Evolutionary conservation across 2,797 vertebrate genomes (phyloP).

Genomic region (Phaenicophaeus curvirostris): DNA sequence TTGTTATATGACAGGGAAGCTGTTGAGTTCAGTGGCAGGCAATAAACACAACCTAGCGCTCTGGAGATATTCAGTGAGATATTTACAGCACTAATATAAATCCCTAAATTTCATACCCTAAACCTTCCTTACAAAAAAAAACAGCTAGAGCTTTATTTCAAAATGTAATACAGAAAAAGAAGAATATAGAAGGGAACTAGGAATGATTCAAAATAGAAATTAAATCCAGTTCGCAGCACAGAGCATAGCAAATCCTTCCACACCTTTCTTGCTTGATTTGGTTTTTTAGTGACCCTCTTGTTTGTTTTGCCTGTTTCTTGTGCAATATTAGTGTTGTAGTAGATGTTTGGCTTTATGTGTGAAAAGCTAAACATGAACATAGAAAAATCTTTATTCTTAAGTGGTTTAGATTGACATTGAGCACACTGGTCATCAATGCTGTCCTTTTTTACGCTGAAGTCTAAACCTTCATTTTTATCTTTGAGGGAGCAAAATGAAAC

Average conservation of each 20-base stretch:
- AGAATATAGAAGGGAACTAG: neutral
- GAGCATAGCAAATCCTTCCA: neutral
- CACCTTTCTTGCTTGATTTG: neutral
- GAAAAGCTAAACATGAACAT: neutral
- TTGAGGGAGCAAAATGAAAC: neutral
- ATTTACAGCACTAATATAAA: neutral
- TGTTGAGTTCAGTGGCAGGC: neutral
- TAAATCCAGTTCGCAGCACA: neutral
- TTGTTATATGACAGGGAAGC: neutral
- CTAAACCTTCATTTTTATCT: neutral
- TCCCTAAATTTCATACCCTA: neutral
- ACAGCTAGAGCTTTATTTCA: neutral
- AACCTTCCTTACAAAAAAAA: neutral
- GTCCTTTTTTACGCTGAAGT: neutral
- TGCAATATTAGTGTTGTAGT: neutral
- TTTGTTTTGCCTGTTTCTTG: neutral
- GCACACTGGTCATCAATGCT: neutral
- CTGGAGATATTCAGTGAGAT: neutral
- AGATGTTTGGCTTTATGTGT: neutral
- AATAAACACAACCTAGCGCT: neutral
- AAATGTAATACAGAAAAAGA: neutral
- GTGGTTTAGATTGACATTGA: neutral
- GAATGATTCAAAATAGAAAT: neutral
- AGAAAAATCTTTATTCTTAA: neutral
- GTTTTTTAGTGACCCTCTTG: neutral